Conservation (phyloP, 2,888 invertebrate genomes). For the Pheosia gnoma region DNA sequence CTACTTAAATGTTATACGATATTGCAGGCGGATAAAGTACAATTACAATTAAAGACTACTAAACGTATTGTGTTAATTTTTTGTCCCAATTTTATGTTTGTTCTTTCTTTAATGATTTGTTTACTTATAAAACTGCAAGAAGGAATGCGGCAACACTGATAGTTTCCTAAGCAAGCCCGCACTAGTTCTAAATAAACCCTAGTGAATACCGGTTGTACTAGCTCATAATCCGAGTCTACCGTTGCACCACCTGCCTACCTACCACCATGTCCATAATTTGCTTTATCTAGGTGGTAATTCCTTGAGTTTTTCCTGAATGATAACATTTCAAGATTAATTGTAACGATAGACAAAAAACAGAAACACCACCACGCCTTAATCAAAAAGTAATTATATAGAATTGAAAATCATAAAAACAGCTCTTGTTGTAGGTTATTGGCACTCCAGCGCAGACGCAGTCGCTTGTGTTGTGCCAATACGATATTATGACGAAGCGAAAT, state of each 20-base stretch:
- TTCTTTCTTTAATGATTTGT: conserved; percentile 54
- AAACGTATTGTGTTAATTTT: too few species aligned
- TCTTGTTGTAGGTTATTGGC: conserved; percentile 51
- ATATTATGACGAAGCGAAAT: conserved; percentile 56
- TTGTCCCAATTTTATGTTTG: conserved; percentile 27
- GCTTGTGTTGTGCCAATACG: conserved; percentile 45
- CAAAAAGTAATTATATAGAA: neutral
- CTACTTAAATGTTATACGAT: too few species aligned
- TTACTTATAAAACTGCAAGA: conserved; percentile 34
- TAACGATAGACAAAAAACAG: neutral
- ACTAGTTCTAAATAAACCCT: conserved; percentile 50
- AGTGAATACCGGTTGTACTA: conserved; percentile 51
- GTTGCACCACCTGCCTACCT: conserved; percentile 46
- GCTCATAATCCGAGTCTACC: conserved; percentile 40
- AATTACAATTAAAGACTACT: too few species aligned
- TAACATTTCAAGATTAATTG: conserved; percentile 7
- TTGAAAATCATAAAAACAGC: conserved; percentile 19
- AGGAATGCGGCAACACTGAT: conserved; percentile 58
- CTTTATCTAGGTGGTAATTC: conserved; percentile 2
- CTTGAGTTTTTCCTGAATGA: neutral
- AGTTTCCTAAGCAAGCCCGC: conserved; percentile 41
- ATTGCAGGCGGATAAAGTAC: too few species aligned
- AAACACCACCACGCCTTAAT: too few species aligned
- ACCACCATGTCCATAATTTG: conserved; percentile 50
- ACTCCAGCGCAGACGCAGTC: conserved; percentile 30